phyloP scores from a whole-genome alignment of 1,140 invertebrate species.

The Orussus abietinus region DNA sequence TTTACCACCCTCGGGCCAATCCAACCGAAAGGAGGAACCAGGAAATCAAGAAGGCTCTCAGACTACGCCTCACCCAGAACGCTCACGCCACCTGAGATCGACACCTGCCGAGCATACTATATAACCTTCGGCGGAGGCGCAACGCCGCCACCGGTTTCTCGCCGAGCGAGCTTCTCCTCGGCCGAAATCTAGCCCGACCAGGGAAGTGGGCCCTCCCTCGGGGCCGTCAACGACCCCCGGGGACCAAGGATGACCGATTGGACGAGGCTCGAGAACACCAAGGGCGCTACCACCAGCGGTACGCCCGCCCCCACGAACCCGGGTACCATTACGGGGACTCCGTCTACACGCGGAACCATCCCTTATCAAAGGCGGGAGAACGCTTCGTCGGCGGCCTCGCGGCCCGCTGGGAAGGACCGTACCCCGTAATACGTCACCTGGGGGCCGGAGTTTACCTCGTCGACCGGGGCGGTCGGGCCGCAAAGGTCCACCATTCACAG shows the following conservation, averaged over 20 bases:
- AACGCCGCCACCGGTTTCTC: slow-evolving; percentile 20
- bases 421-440: background rate
- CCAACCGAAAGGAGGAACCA: slow-evolving; percentile 29
- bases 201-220: slow-evolving; percentile 20
- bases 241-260: too few relatives aligned
- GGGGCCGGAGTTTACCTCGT: slow-evolving; percentile 5
- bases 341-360: slow-evolving; percentile 7
- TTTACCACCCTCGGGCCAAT: slow-evolving; percentile 32
- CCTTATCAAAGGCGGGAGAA: slow-evolving; percentile 13
- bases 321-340: background rate
- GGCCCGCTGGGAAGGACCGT: slow-evolving; percentile 15
- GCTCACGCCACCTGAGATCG: slow-evolving; percentile 16
- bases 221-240: background rate
- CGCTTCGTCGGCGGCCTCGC: slow-evolving; percentile 18
- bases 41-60: slow-evolving; percentile 23
- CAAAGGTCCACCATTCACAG: too few relatives aligned
- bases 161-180: slow-evolving; percentile 15
- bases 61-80: slow-evolving; percentile 13
- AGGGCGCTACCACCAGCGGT: background rate
- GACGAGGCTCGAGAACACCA: background rate
- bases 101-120: slow-evolving; percentile 13
- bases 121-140: slow-evolving; percentile 12
- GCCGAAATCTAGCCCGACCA: slow-evolving; percentile 9
- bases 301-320: background rate
- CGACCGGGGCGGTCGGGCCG: too few relatives aligned